These are phyloP conservation scores for Chironomus tentans DNA, from an alignment of 2,888 invertebrate genomes.

Conservation along the genomic window DNA sequence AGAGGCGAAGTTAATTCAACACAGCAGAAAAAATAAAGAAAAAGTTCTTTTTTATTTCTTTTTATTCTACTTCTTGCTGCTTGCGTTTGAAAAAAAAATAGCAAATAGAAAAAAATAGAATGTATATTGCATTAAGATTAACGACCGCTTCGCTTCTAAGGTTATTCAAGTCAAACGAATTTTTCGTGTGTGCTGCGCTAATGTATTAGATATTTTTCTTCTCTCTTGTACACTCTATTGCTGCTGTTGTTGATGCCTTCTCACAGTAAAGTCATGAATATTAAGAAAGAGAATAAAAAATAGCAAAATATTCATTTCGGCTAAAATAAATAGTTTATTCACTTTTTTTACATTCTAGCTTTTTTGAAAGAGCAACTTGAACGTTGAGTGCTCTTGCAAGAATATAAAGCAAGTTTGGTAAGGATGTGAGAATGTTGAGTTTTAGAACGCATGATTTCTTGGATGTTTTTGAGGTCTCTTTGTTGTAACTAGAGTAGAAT, in stretches of 20 bases:
- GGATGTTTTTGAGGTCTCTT: too few relatives aligned
- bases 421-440: too few relatives aligned
- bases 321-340: background rate
- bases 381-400: background rate
- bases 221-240: background rate
- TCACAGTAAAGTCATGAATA: background rate
- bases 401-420: background rate
- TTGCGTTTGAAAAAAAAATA: background rate
- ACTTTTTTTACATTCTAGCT: background rate
- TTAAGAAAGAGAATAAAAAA: background rate
- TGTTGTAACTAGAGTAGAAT: too few relatives aligned
- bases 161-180: slow-evolving; percentile 25
- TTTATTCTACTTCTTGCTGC: background rate
- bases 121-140: slow-evolving; percentile 25
- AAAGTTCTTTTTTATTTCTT: too few relatives aligned
- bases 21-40: too few relatives aligned
- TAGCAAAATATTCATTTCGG: background rate
- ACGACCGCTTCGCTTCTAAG: slow-evolving; percentile 26
- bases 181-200: background rate
- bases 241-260: background rate
- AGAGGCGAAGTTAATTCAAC: background rate
- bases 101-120: background rate
- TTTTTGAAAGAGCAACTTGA: background rate
- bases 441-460: too few relatives aligned
- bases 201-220: slow-evolving; percentile 11